Base-by-base conservation (phyloP, 2,797 vertebrate species). In the Syndactyla subalaris region DNA sequence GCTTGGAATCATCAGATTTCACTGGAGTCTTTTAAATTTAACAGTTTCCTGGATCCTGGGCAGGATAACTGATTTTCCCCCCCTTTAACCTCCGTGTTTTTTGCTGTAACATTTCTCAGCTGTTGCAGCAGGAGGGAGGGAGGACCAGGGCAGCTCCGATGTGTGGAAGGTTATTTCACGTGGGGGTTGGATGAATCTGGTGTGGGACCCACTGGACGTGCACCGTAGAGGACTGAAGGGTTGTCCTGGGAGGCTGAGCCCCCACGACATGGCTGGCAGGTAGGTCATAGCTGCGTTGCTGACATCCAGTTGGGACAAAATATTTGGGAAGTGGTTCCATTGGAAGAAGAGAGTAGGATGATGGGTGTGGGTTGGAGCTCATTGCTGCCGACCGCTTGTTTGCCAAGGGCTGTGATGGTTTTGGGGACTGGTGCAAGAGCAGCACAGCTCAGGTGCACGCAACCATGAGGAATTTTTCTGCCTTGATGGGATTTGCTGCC, bases 1-100 rank as follows among this genome's bases (percentile, higher is more conserved):
- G 92, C 71, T 93, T 59, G 84, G 77, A 92, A 78, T 80, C 87
- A 41, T 95, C 72, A 26, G 38, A 22, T 89, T 92, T 85, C 87
- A 89, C 30, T 80, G 79, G 57, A 93, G 78, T 10, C 86, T 77
- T 73, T 81, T 55, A 52, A 76, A 94, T 71, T 95, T 93, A 94
- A 96, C 91, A 55, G 91, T 95, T 96, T 95, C 95, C 95, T 95
- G 93, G 70, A 95, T 93, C 85, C 63, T 68, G 29, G 36, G 79
- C 79, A 91, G 91, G 57, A 59, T 19, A 41, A 49, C 59, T 83
- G 49, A 46, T 45, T 85, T 67, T 71, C 73, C 51, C 48, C 48
- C 54, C 87, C 59, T 61, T 54, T 66, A 65, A 52, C 45, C 70
- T 89, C 62, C 0, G 0, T 68, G 34, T 1, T 36, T 91, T 54